phyloP scores from a whole-genome alignment of 2,888 invertebrate species.

The Brenthis hecate region DNA sequence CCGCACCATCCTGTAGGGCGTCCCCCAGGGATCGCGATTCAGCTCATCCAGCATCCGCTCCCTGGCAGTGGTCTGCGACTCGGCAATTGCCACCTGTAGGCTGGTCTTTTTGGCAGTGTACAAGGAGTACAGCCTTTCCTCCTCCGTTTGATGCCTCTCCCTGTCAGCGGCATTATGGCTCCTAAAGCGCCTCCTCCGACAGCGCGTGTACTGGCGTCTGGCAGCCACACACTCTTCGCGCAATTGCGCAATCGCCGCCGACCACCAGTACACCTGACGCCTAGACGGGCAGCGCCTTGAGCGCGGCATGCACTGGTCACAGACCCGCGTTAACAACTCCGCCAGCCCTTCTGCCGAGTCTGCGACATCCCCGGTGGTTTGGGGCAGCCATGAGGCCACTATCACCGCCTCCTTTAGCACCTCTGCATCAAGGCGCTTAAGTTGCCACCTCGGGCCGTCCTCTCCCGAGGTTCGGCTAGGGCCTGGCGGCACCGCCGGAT shows the following conservation, averaged over 20 bases:
- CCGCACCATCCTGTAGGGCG: slow-evolving; percentile 29
- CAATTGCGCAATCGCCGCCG: not conserved
- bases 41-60: not conserved
- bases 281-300: not conserved
- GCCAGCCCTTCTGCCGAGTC: not conserved
- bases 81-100: not conserved
- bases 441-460: not conserved
- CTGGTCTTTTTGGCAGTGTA: not conserved
- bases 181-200: not conserved
- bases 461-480: not conserved
- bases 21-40: slow-evolving; percentile 29
- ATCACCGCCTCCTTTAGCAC: not conserved
- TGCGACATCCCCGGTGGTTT: not conserved
- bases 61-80: not conserved
- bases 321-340: not conserved
- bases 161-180: not conserved
- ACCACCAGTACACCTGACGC: slow-evolving; percentile 1
- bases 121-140: slow-evolving; percentile 2
- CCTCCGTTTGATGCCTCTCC: slow-evolving; percentile 7
- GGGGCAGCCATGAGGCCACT: not conserved
- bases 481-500: not conserved
- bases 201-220: slow-evolving; percentile 5
- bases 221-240: not conserved
- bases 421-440: not conserved
- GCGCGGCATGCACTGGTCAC: not conserved